Evolutionary conservation across 2,888 invertebrate species (phyloP), one percentile per base, ranked within the genome.

Genomic region (Noctuana brunneofusca): DNA sequence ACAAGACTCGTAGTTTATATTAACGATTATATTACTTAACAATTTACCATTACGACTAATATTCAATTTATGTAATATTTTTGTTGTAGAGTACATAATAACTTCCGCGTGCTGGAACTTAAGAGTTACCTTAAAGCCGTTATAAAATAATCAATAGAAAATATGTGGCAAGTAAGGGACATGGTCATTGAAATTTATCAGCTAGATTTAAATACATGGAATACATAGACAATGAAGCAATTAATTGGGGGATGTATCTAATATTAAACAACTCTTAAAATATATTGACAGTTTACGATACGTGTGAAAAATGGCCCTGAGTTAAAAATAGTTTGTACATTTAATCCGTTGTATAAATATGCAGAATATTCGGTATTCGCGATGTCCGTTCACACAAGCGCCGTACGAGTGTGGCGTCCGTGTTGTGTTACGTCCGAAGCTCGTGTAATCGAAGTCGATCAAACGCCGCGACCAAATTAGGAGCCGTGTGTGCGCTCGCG

Each of bases 401-500:
- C 3, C n/a, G 22, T 0, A 20, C 46, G 48, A 35, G 16, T 58
- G 75, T 78, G 75, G 70, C 74, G 69, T 75, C 71, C 59, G 68
- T 58, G 64, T 66, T 68, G 74, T 73, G 64, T 68, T 57, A 66
- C 63, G 64, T 53, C 52, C 55, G 59, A 80, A 83, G 79, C 70
- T 74, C 75, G 78, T 85, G 90, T 89, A 89, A 87, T 72, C 78
- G 71, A 72, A 79, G 62, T 62, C 55, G 49, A 30, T 70, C 76
- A 76, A 67, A 68, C 18, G 49, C 24, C 80, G 84, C 81, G 81
- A 87, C 93, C 93, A 93, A 93, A 93, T 93, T 93, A 92, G 93
- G 93, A 83, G 81, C 79, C 81, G 84, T 69, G 77, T 16, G 8
- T 70, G 75, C 76, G 71, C 72, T 76, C 71, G 78, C 82, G 76